Evolutionary conservation across 2,888 invertebrate species (phyloP).

Genomic region (Orthosia gothica): DNA sequence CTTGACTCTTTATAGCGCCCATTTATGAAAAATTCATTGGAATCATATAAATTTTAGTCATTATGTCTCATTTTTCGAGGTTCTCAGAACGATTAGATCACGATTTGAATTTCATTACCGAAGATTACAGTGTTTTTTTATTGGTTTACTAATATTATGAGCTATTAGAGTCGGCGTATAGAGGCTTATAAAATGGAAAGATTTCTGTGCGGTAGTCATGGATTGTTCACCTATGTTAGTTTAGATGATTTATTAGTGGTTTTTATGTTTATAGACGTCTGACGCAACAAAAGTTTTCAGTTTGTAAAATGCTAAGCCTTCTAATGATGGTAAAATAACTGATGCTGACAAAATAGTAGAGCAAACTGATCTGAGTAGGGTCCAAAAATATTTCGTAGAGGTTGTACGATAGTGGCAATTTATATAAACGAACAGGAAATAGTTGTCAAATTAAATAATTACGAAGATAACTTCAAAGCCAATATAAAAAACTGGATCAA

Average conservation of each 20-base stretch:
- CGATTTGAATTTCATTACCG: constrained; percentile 70
- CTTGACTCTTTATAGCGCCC: constrained; percentile 28
- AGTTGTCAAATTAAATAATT: constrained; percentile 9
- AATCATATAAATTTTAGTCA: constrained; percentile 63
- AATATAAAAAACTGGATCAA: constrained; percentile 16
- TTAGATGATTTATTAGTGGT: constrained; percentile 62
- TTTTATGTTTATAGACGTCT: constrained; percentile 28
- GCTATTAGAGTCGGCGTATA: constrained; percentile 60
- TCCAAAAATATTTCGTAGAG: background rate
- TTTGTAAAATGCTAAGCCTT: background rate
- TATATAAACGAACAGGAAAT: background rate
- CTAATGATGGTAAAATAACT: too few relatives aligned
- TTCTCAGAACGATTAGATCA: constrained; percentile 59
- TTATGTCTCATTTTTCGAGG: constrained; percentile 63
- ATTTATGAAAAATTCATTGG: constrained; percentile 58
- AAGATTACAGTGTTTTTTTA: constrained; percentile 66
- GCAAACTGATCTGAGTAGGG: too few relatives aligned
- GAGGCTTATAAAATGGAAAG: constrained; percentile 64
- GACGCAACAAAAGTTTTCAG: background rate
- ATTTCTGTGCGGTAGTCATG: constrained; percentile 62
- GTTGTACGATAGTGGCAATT: background rate
- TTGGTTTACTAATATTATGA: constrained; percentile 65
- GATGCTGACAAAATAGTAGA: background rate
- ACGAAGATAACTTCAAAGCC: background rate
- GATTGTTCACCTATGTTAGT: constrained; percentile 51